Evolutionary conservation across 2,797 vertebrate genomes (phyloP).

Genomic region (Gambusia yucatana): DNA sequence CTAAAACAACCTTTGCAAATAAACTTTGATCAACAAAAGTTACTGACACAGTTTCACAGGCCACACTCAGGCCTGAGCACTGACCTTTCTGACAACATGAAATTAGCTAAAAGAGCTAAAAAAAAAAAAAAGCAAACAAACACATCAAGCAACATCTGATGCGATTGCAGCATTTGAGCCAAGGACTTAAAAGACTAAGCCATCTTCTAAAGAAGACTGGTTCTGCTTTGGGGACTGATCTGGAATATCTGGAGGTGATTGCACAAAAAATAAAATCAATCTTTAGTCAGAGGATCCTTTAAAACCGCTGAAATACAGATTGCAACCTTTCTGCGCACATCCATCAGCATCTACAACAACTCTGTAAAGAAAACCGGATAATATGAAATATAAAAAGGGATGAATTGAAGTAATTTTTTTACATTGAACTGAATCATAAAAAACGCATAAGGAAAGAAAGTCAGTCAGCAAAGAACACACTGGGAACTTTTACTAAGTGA

Average conservation of each 20-base stretch:
- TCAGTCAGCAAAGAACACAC: not conserved
- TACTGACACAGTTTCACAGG: not conserved
- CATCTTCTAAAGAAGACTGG: too few relatives aligned
- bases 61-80: not conserved
- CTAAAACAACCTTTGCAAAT: not conserved
- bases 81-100: not conserved
- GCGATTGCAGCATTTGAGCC: too few relatives aligned
- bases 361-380: not conserved
- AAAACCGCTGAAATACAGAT: not conserved
- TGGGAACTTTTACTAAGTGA: not conserved
- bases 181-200: too few relatives aligned
- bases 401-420: not conserved
- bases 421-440: not conserved
- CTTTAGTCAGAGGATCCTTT: not conserved
- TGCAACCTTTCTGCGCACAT: not conserved
- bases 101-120: not conserved
- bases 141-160: not conserved
- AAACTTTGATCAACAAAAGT: not conserved
- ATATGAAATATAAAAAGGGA: not conserved
- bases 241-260: not conserved
- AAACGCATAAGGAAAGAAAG: not conserved
- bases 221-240: not conserved
- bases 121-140: not conserved
- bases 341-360: not conserved
- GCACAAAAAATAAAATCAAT: not conserved